Evolutionary conservation across 2,113 vertebrate genomes (phyloP).

Genomic region (Indri indri): DNA sequence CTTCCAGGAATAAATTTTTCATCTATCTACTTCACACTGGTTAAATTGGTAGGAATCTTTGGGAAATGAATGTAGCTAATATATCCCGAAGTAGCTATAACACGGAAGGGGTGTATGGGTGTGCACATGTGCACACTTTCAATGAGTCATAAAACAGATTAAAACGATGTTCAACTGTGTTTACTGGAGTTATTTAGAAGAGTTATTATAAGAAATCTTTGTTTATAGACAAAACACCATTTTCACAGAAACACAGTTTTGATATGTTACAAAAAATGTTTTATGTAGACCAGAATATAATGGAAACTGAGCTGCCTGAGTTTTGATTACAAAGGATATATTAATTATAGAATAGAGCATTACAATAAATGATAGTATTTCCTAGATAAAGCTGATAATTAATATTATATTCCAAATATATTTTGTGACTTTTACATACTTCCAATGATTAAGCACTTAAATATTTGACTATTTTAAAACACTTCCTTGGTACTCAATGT

Average conservation of each 20-base stretch:
- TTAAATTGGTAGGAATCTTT: neutral
- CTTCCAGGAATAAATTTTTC: neutral
- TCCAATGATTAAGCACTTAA: neutral
- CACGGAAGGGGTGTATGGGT: neutral
- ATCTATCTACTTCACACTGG: neutral
- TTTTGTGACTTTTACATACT: neutral
- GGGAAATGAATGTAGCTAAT: neutral
- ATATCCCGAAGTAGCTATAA: neutral
- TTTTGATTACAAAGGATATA: neutral
- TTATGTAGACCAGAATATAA: neutral
- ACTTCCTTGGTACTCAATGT: neutral
- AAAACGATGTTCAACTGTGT: neutral
- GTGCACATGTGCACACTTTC: neutral
- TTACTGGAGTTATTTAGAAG: neutral
- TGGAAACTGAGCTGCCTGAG: neutral
- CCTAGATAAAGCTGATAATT: neutral
- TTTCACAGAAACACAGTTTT: neutral
- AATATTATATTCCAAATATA: conserved; percentile 24
- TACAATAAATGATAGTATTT: conserved; percentile 4
- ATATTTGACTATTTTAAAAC: neutral
- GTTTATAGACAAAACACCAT: neutral
- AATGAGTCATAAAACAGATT: neutral
- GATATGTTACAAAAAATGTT: neutral
- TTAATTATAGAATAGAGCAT: neutral
- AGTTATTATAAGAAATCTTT: neutral